Evolutionary conservation across 2,797 vertebrate genomes (phyloP), one percentile per base, ranked within the genome.

Genomic region (Coregonus ussuriensis): DNA sequence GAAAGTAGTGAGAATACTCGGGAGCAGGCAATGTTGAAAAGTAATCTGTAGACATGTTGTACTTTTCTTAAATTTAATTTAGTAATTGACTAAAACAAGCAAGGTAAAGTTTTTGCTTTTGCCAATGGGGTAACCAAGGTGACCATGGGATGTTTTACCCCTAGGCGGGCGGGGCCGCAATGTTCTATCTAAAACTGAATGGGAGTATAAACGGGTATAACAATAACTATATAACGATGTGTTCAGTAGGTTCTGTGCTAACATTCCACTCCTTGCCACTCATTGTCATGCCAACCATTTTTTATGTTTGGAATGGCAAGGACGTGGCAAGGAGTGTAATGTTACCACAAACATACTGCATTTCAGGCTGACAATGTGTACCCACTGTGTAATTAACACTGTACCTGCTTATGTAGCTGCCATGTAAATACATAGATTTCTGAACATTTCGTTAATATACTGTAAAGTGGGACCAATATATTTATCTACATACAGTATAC

Each of bases 371-470:
- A 2, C 53, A 18, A 18, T 18, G 53, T 15, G 14, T 18, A 18
- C 56, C 15, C 15, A 62, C 6, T 2, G n/a, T 21, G n/a, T 62
- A 62, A 62, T n/a, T 21, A 62, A 47, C 18, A 62, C 56, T n/a
- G 56, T 62, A 62, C 56, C n/a, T 62, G 56, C n/a, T 62, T 21
- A 62, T 62, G 15, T 21, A 62, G 15, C 56, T 62, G n/a, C 56
- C 56, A 62, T 62, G 18, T 62, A 62, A 62, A 62, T 62, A 62
- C 56, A 62, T 21, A n/a, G 56, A 62, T 62, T 62, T 62, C 6
- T 62, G 56, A 62, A 62, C n/a, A 21, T n/a, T 47, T 11, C 2
- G 41, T 47, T 47, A 21, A 18, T 56, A 18, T 56, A 56, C 18
- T 56, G 18, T 56, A 16, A 56, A 56, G 53, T 56, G 15, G 53